A percentile compares a stretch with the other conserved stretches of the same genome.
Evolutionary conservation across 2,888 invertebrate species (phyloP).

Genomic region (Apamea crenata): DNA sequence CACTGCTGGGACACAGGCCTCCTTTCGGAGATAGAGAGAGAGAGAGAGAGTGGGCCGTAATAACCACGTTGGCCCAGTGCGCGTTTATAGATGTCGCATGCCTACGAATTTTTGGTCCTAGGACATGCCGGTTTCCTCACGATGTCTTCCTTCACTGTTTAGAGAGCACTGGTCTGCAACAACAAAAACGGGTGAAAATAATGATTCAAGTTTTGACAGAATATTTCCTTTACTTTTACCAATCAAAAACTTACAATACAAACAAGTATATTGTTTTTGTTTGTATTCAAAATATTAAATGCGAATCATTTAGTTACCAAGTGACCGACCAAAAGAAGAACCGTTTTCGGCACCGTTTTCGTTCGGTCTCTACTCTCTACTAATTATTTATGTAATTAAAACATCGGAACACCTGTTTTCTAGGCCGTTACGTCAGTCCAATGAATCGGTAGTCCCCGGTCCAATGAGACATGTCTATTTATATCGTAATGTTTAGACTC

Average conservation of each 20-base stretch:
- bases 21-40: background rate
- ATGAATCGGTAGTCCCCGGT: conserved; percentile 25
- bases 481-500: conserved; percentile 18
- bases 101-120: background rate
- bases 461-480: conserved; percentile 34
- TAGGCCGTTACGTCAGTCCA: conserved; percentile 31
- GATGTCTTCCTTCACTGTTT: background rate
- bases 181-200: background rate
- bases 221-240: background rate
- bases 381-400: conserved; percentile 12
- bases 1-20: background rate
- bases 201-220: background rate
- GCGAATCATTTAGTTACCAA: background rate
- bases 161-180: background rate
- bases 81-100: background rate
- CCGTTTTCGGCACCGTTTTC: background rate
- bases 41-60: background rate
- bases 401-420: conserved; percentile 26
- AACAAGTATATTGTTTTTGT: background rate
- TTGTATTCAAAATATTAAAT: background rate
- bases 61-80: background rate
- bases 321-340: background rate
- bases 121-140: background rate
- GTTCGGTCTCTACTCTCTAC: background rate
- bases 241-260: background rate